Conservation (phyloP, 2,888 invertebrate genomes). For the Acleris holmiana region DNA sequence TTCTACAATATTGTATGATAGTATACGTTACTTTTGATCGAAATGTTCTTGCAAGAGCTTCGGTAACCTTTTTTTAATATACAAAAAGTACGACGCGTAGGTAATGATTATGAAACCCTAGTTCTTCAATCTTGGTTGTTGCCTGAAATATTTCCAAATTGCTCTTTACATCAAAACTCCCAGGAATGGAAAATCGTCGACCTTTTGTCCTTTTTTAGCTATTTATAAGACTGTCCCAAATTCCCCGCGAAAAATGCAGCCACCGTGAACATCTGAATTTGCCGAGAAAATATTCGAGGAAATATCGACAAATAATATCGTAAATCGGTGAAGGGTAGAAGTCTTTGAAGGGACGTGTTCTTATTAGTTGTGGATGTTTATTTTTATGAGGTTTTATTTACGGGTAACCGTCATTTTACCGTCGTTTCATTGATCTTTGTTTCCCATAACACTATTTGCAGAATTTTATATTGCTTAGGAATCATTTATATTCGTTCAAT, state of each 20-base stretch:
- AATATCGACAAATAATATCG: conserved; percentile 10
- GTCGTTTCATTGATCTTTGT: too few species aligned
- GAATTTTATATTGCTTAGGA: too few species aligned
- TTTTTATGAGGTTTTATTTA: neutral
- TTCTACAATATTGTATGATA: too few species aligned
- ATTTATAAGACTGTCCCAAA: conserved; percentile 1
- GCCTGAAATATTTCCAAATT: neutral
- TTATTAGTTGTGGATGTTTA: neutral
- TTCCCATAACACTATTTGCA: too few species aligned
- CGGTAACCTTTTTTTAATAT: too few species aligned
- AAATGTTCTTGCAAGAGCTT: too few species aligned
- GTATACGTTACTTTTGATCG: too few species aligned
- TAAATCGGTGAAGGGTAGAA: neutral
- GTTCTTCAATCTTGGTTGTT: neutral
- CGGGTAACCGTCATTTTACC: too few species aligned
- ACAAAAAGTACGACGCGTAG: too few species aligned
- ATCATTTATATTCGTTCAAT: too few species aligned
- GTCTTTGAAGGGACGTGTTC: neutral
- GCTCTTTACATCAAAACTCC: neutral
- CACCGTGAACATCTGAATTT: conserved; percentile 8
- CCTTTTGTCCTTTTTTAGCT: neutral
- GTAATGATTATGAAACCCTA: neutral
- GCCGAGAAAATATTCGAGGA: neutral
- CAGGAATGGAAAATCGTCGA: neutral
- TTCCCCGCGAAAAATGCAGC: conserved; percentile 6